Evolutionary conservation across 2,797 vertebrate species (phyloP).

Genomic region (Microtus agrestis): DNA sequence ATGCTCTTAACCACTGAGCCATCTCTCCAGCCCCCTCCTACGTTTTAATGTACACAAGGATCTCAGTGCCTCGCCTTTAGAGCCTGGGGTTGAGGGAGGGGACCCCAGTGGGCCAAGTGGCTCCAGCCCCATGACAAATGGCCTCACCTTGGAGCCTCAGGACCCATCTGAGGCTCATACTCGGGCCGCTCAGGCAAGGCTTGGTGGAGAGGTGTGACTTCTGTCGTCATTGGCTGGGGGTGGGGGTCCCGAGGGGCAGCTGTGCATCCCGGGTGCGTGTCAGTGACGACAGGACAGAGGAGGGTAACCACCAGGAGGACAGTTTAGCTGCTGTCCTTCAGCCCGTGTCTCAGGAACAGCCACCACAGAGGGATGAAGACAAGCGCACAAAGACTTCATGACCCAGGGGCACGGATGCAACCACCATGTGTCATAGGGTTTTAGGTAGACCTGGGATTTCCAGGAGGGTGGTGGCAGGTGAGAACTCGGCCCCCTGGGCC

Average conservation of each 20-base stretch:
- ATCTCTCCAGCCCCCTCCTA: too few relatives aligned
- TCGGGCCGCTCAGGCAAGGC: rapidly evolving
- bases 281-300: background rate
- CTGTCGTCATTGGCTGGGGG: background rate
- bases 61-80: background rate
- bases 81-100: background rate
- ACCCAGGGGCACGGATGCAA: background rate
- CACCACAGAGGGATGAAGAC: background rate
- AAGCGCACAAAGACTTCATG: background rate
- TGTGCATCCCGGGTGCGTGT: rapidly evolving
- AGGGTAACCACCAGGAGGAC: background rate
- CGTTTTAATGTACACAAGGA: background rate
- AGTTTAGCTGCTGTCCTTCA: background rate
- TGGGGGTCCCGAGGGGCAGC: background rate
- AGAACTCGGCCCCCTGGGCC: background rate
- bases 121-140: background rate
- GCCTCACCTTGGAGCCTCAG: background rate
- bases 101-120: background rate
- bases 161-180: background rate
- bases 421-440: background rate
- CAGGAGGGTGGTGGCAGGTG: rapidly evolving
- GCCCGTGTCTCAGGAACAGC: background rate
- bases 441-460: background rate
- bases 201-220: background rate
- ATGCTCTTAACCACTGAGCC: too few relatives aligned